phyloP scores from a whole-genome alignment of 2,888 invertebrate genomes.

The Operophtera brumata region DNA sequence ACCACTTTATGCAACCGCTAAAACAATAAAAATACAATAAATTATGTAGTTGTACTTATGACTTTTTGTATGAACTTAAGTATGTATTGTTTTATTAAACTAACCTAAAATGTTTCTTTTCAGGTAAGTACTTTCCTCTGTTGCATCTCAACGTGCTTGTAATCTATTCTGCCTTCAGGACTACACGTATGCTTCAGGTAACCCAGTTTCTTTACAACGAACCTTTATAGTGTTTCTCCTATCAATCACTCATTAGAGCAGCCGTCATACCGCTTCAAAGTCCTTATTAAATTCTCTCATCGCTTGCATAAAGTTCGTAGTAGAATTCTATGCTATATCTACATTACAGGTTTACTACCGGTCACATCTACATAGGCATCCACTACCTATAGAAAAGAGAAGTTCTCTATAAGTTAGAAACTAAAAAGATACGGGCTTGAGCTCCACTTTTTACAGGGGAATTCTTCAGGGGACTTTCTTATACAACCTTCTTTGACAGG shows the following conservation, averaged over 20 bases:
- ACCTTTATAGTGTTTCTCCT: conserved; percentile 16
- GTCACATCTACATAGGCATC: neutral
- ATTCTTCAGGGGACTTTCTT: conserved; percentile 35
- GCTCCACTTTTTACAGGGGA: conserved; percentile 34
- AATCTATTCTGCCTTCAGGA: conserved; percentile 32
- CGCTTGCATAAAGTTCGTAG: neutral
- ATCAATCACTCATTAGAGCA: conserved; percentile 9
- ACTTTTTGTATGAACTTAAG: conserved; percentile 8
- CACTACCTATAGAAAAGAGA: conserved; percentile 6
- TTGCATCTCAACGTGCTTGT: conserved; percentile 34
- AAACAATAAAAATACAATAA: conserved; percentile 57
- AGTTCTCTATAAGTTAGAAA: conserved; percentile 26
- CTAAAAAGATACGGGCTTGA: conserved; percentile 36
- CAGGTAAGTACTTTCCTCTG: conserved; percentile 61
- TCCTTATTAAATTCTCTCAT: conserved; percentile 10
- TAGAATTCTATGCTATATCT: conserved; percentile 1
- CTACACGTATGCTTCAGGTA: conserved; percentile 26
- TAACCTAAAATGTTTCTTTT: conserved; percentile 43
- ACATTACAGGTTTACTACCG: conserved; percentile 10
- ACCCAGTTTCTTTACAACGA: conserved; percentile 21
- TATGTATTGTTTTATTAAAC: conserved; percentile 24
- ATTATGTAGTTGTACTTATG: conserved; percentile 33
- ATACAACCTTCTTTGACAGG: conserved; percentile 40
- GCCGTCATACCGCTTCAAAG: conserved; percentile 3
- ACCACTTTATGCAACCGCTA: conserved; percentile 54